Base-by-base conservation (phyloP, 2,113 vertebrate genomes). In the Ophiodon elongatus region DNA sequence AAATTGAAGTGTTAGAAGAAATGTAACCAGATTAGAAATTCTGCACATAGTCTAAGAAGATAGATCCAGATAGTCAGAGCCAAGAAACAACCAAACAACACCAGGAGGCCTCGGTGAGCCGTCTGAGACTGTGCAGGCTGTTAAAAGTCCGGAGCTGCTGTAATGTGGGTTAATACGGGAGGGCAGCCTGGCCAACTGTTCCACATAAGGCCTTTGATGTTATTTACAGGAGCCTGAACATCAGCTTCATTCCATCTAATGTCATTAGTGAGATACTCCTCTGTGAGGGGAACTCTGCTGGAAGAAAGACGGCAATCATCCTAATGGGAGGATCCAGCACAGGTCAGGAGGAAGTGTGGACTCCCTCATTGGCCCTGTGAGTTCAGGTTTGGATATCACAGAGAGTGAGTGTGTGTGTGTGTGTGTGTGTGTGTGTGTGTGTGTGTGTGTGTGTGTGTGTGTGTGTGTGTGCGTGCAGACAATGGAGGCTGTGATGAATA, bases 161-260 rank as follows among this genome's bases (percentile, higher is more conserved):
- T 67, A 39, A 67, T 45, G 62, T 68, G 52, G 45, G 73, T 76
- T 70, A 75, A 76, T 72, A 41, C 2, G 11, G 59, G 29, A 29
- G 29, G 60, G 35, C 47, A 37, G 76, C 54, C 43, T 23, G 72
- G 80, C 76, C 35, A 35, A 73, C 64, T 29, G 76, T 41, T 76
- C n/a, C 35, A 57, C 45, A 66, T 50, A 43, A 73, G 45, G 60
- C 84, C 50, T 68, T 45, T 63, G 56, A 85, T 80, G 67, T 74
- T 66, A 68, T 76, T 79, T 82, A 60, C 79, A 74, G 79, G 43
- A 63, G 64, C 45, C 57, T 64, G 47, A 73, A 79, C 59, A 79
- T 68, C 79, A 70, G 63, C 63, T 66, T 62, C 63, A 70, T 41
- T 77, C 19, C 35, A 50, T 65, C 76, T 83, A 75, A 87, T 63